Percentiles rank a stretch among this genome's conserved stretches.
phyloP scores from a whole-genome alignment of 2,113 vertebrate genomes.

The Jaculus jaculus region DNA sequence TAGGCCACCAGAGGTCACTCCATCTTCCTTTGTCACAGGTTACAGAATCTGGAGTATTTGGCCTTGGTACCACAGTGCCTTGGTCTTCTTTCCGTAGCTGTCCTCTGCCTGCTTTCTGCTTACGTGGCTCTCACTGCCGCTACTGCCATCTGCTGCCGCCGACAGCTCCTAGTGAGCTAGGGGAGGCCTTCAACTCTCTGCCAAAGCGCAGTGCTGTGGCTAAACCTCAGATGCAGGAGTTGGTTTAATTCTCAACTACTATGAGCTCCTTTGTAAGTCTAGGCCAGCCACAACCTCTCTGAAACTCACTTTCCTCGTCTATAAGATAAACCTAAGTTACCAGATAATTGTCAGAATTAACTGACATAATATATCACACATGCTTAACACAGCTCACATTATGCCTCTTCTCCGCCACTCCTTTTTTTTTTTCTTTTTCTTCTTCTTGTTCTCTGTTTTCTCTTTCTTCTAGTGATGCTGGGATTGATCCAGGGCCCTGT shows the following conservation, averaged over 20 bases:
- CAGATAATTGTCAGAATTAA: not conserved
- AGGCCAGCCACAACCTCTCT: not conserved
- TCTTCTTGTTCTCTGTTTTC: too few species aligned
- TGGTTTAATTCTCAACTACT: not conserved
- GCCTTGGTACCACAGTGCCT: not conserved
- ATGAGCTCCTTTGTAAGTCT: not conserved
- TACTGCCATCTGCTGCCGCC: not conserved
- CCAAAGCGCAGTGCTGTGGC: not conserved
- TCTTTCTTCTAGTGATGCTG: not conserved
- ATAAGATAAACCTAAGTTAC: not conserved
- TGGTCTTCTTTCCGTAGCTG: not conserved
- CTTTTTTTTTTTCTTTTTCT: too few species aligned
- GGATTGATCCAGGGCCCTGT: not conserved
- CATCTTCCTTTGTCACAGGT: not conserved
- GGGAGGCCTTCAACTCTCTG: not conserved
- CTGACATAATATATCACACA: not conserved
- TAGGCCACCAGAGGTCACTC: constrained; percentile 59
- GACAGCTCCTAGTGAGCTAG: not conserved
- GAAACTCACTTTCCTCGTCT: not conserved
- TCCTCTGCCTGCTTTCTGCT: not conserved
- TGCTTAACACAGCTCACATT: not conserved
- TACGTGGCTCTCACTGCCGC: not conserved
- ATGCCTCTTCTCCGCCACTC: too few species aligned
- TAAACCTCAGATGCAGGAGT: not conserved
- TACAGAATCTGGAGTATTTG: not conserved